Evolutionary conservation across 2,888 invertebrate species (phyloP).

Genomic region (Lepidocyrtoides sp.): DNA sequence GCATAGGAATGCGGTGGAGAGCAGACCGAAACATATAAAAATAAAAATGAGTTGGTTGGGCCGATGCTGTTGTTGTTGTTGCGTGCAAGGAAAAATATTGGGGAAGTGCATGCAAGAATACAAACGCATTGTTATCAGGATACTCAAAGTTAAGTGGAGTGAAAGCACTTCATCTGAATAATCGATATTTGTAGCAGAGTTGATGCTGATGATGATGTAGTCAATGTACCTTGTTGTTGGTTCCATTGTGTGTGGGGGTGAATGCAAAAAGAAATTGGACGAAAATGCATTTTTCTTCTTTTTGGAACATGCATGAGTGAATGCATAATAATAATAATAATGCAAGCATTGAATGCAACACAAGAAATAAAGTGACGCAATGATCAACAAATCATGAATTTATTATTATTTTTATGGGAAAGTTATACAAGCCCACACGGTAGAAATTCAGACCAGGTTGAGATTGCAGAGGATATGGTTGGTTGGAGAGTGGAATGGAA

Average conservation of each 20-base stretch:
- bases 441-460: neutral
- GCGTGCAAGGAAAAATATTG: neutral
- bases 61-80: neutral
- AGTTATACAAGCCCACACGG: neutral
- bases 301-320: constrained; percentile 32
- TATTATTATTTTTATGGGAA: constrained; percentile 50
- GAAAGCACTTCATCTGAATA: constrained; percentile 73
- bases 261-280: neutral
- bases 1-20: constrained; percentile 45
- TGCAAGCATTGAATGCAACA: constrained; percentile 27
- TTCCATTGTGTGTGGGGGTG: neutral
- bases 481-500: neutral
- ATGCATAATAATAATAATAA: constrained; percentile 17
- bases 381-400: constrained; percentile 75
- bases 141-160: constrained; percentile 49
- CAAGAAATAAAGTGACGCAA: constrained; percentile 6
- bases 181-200: constrained; percentile 71
- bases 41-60: constrained; percentile 24
- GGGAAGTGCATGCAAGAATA: neutral
- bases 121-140: constrained; percentile 30
- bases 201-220: constrained; percentile 44
- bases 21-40: neutral
- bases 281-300: constrained; percentile 20
- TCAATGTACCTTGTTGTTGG: neutral
- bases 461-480: neutral